Evolutionary conservation across 2,797 vertebrate genomes (phyloP).

Genomic region (Onychomys arenicola): DNA sequence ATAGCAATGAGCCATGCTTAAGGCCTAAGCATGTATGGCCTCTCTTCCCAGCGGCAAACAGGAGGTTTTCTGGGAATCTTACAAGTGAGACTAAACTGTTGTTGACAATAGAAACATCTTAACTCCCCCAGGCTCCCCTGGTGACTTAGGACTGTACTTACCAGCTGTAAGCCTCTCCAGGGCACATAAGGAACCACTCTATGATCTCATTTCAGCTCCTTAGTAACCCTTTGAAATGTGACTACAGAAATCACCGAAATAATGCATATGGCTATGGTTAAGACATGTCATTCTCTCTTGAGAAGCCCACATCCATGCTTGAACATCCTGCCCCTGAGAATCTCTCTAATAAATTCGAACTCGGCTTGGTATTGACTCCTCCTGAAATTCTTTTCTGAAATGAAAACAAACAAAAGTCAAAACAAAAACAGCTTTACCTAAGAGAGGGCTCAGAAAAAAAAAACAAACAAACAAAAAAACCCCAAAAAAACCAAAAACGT

Average conservation of each 20-base stretch:
- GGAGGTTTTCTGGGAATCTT: background rate
- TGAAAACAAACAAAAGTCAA: background rate
- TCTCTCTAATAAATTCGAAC: background rate
- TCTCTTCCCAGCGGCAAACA: background rate
- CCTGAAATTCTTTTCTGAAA: background rate
- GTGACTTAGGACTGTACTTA: background rate
- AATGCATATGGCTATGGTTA: background rate
- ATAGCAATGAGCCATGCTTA: background rate
- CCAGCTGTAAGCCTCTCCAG: background rate
- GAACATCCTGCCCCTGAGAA: no score
- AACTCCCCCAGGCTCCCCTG: background rate
- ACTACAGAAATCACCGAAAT: background rate
- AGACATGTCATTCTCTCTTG: background rate
- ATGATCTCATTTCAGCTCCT: background rate
- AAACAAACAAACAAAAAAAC: no score
- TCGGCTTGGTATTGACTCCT: background rate
- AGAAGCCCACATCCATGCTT: background rate
- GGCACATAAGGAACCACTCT: background rate
- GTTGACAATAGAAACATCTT: background rate
- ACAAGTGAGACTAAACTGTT: background rate
- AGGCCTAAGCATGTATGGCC: background rate
- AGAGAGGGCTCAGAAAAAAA: background rate
- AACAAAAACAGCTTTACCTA: background rate
- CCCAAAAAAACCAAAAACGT: background rate
- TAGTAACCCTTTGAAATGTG: background rate